phyloP scores from a whole-genome alignment of 2,113 vertebrate genomes.

The Raja brachyura region DNA sequence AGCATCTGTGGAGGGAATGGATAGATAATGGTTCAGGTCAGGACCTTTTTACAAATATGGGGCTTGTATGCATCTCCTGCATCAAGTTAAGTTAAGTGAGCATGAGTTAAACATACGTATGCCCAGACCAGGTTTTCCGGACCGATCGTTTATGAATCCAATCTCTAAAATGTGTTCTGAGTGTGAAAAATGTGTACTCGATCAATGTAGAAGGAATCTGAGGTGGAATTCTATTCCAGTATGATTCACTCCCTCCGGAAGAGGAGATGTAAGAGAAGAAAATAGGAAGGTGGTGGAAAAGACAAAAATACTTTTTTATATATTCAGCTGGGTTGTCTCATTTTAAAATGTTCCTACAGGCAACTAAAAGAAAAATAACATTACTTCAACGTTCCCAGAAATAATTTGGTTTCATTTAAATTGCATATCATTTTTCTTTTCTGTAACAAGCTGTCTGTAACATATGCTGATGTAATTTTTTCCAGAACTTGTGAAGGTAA shows the following conservation, averaged over 20 bases:
- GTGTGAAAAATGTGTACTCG: neutral
- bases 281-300: conserved; percentile 17
- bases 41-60: no score
- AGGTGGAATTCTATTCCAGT: neutral
- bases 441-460: conserved; percentile 12
- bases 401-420: conserved; percentile 22
- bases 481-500: conserved; percentile 8
- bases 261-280: neutral
- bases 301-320: neutral
- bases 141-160: neutral
- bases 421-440: conserved; percentile 38
- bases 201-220: neutral
- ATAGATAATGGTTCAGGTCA: no score
- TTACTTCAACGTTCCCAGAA: conserved; percentile 33
- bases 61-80: no score
- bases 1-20: no score
- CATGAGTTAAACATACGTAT: no score
- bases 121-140: no score
- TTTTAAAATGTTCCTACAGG: conserved; percentile 35
- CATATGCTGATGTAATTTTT: conserved; percentile 36
- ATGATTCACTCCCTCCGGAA: conserved; percentile 18
- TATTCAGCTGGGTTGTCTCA: conserved; percentile 31
- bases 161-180: neutral
- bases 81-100: no score
- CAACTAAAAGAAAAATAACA: conserved; percentile 27